Evolutionary conservation across 2,888 invertebrate species (phyloP).

Genomic region (Steinernema scapterisci): DNA sequence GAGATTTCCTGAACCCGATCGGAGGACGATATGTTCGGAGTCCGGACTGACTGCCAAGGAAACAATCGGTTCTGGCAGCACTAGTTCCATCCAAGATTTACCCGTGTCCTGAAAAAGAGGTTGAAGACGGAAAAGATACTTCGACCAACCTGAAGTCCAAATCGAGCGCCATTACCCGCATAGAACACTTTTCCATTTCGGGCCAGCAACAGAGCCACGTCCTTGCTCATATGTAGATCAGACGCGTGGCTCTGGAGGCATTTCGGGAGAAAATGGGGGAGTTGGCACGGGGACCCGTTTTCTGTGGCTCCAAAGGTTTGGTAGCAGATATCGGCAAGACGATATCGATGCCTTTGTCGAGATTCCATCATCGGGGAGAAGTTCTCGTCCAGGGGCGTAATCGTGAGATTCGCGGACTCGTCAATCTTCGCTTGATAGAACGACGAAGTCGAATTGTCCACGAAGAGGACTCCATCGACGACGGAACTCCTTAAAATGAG

Average conservation of each 20-base stretch:
- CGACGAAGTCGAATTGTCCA: slow-evolving; percentile 49
- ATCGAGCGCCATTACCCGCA: slow-evolving; percentile 83
- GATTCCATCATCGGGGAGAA: slow-evolving; percentile 50
- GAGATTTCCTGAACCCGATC: slow-evolving; percentile 62
- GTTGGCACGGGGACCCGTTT: slow-evolving; percentile 40
- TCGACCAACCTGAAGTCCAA: slow-evolving; percentile 69
- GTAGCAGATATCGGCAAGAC: slow-evolving; percentile 47
- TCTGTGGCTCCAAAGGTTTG: slow-evolving; percentile 1
- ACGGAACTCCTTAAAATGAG: slow-evolving; percentile 57
- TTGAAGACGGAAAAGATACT: not conserved
- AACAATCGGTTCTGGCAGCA: slow-evolving; percentile 59
- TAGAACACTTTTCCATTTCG: slow-evolving; percentile 90
- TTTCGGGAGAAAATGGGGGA: slow-evolving; percentile 52
- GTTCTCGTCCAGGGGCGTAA: slow-evolving; percentile 59
- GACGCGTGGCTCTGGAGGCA: slow-evolving; percentile 50
- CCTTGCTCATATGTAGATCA: slow-evolving; percentile 87
- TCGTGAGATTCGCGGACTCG: slow-evolving; percentile 53
- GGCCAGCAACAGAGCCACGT: slow-evolving; percentile 87
- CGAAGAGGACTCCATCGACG: slow-evolving; percentile 51
- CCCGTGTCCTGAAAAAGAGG: slow-evolving; percentile 48
- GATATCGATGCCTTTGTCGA: slow-evolving; percentile 39
- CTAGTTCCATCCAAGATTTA: slow-evolving; percentile 58
- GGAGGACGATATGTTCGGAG: slow-evolving; percentile 49
- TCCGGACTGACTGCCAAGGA: slow-evolving; percentile 55
- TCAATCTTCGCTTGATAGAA: slow-evolving; percentile 60